Base-by-base conservation (phyloP, 2,113 vertebrate species). In the Acrocephalus arundinaceus region DNA sequence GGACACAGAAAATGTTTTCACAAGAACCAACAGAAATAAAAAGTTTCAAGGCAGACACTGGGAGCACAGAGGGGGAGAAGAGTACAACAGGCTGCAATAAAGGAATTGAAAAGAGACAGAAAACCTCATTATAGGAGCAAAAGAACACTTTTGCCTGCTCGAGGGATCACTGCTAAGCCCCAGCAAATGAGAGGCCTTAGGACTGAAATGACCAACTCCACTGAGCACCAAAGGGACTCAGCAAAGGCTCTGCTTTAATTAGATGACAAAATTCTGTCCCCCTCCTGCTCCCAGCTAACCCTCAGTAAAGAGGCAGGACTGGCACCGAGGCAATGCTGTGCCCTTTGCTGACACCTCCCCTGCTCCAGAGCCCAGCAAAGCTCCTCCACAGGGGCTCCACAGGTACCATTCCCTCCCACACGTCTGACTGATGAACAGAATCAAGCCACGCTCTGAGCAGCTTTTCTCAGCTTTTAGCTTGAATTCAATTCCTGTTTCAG, bases 61-160 rank as follows among this genome's bases (percentile, higher is more conserved):
- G 52, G 58, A 89, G 22, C 52, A 45, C 15, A 31, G 58, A 65
- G 28, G 30, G 30, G 22, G 27, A 91, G 57, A 57, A 8, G 37
- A 55, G 49, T 14, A 35, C 31, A 68, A 65, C 18, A 27, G 20
- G 45, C 23, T n/a, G 63, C 8, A 90, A 87, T 87, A 72, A 85
- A 90, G 79, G 85, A 95, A 96, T 7, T n/a, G 87, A 68, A 93
- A 89, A 89, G 80, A 85, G 85, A 52, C 39, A 76, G 66, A 87
- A 96, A 93, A 82, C 15, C 74, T 90, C 66, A 89, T 78, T 67
- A 85, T 12, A 85, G 51, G 27, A 85, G 66, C 30, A 39, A 82
- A 77, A 75, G 48, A 91, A 68, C 55, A 68, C 27, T 85, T 48
- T 0, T 18, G 45, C 35, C 66, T 91, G 75, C 85, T 76, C 78